These are phyloP conservation scores for Megathymus violae DNA, from an alignment of 1,140 invertebrate genomes.

Conservation along the genomic window DNA sequence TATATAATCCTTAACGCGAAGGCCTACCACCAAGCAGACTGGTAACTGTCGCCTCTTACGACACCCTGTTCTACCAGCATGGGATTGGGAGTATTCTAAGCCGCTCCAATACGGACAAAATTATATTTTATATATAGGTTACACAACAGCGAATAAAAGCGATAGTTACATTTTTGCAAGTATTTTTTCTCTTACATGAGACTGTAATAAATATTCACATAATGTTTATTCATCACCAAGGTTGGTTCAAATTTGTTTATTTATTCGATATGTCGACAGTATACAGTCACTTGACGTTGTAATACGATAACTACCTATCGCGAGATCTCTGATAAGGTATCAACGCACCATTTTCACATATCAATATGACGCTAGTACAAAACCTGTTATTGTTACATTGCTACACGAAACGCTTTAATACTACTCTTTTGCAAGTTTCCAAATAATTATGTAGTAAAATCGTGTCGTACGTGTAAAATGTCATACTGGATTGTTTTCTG, in stretches of 20 bases:
- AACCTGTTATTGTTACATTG: slow-evolving; percentile 20
- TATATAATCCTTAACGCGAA: too few species aligned
- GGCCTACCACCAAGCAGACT: too few species aligned
- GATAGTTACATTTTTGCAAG: too few species aligned
- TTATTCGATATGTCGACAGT: background rate
- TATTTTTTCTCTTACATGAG: slow-evolving; percentile 1
- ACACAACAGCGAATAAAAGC: too few species aligned
- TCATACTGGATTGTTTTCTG: slow-evolving; percentile 40
- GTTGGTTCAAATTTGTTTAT: slow-evolving; percentile 23
- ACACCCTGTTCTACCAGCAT: too few species aligned
- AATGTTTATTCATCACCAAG: slow-evolving; percentile 25
- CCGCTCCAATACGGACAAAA: too few species aligned
- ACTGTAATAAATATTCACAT: slow-evolving; percentile 21
- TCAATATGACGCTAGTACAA: slow-evolving; percentile 25
- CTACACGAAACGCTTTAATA: slow-evolving; percentile 4
- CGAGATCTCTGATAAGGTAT: slow-evolving; percentile 72
- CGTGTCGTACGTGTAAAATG: slow-evolving; percentile 44
- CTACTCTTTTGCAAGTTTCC: slow-evolving; percentile 1
- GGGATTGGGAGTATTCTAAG: too few species aligned
- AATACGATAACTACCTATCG: slow-evolving; percentile 57
- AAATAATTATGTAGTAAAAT: slow-evolving; percentile 22
- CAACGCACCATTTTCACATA: slow-evolving; percentile 52
- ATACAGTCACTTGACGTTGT: slow-evolving; percentile 47
- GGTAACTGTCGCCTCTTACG: too few species aligned
- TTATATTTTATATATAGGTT: too few species aligned